Conservation (phyloP, 2,113 vertebrate species). For the Eublepharis macularius region DNA sequence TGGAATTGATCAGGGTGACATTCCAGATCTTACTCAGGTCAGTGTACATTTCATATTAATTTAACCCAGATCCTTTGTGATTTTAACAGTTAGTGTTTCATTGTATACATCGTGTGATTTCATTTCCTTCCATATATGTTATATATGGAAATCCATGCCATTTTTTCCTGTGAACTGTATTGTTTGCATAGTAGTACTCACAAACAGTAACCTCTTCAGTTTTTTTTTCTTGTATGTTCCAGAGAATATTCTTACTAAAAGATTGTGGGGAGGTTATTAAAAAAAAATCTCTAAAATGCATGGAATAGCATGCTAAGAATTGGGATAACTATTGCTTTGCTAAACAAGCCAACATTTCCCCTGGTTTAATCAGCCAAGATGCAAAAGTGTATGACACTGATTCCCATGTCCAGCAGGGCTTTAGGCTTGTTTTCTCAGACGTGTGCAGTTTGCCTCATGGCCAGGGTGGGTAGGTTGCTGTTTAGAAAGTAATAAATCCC, state of each 20-base stretch:
- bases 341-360: neutral
- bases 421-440: neutral
- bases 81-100: conserved; percentile 18
- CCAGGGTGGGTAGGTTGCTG: no score
- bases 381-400: neutral
- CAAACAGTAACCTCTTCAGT: neutral
- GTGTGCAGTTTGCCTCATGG: neutral
- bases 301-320: neutral
- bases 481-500: neutral
- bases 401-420: neutral
- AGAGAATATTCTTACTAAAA: conserved; percentile 19
- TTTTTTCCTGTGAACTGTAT: conserved; percentile 13
- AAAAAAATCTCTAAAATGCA: neutral
- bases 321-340: neutral
- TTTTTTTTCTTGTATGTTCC: neutral
- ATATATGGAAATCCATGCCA: conserved; percentile 22
- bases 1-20: conserved; percentile 92
- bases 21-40: conserved; percentile 94
- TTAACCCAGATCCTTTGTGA: conserved; percentile 56
- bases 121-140: conserved; percentile 37
- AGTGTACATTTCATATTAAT: conserved; percentile 82
- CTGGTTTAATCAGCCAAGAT: neutral
- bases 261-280: rapidly evolving
- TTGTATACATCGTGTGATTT: neutral
- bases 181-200: neutral